These are phyloP conservation scores for Ostrea edulis DNA, from an alignment of 1,140 invertebrate genomes.

Conservation along the genomic window DNA sequence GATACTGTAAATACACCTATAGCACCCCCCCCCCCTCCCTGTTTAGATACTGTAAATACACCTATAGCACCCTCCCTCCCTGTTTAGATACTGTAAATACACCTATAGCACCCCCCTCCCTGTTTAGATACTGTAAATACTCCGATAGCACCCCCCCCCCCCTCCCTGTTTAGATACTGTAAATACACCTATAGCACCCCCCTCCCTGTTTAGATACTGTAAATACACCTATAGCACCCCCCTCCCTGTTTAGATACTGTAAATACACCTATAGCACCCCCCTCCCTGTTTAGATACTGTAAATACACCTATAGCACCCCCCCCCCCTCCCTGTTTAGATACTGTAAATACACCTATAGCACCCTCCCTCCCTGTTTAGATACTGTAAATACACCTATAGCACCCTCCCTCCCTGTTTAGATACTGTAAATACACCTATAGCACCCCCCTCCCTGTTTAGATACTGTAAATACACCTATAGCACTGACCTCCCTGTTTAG, in stretches of 20 bases:
- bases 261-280: conserved; percentile 53
- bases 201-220: conserved; percentile 79
- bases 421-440: too few species aligned
- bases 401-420: conserved; percentile 79
- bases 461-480: too few species aligned
- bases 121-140: too few species aligned
- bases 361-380: conserved; percentile 79
- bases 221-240: conserved; percentile 53
- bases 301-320: too few species aligned
- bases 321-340: too few species aligned
- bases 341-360: too few species aligned
- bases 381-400: too few species aligned
- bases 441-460: conserved; percentile 79
- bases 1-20: too few species aligned
- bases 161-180: too few species aligned
- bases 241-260: conserved; percentile 79
- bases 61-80: conserved; percentile 81
- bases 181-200: conserved; percentile 53
- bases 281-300: conserved; percentile 79
- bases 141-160: too few species aligned
- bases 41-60: too few species aligned
- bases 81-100: too few species aligned
- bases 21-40: not conserved
- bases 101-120: conserved; percentile 82
- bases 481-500: conserved; percentile 79